Evolutionary conservation across 2,888 invertebrate genomes (phyloP).

Genomic region (Byasa hedistus): DNA sequence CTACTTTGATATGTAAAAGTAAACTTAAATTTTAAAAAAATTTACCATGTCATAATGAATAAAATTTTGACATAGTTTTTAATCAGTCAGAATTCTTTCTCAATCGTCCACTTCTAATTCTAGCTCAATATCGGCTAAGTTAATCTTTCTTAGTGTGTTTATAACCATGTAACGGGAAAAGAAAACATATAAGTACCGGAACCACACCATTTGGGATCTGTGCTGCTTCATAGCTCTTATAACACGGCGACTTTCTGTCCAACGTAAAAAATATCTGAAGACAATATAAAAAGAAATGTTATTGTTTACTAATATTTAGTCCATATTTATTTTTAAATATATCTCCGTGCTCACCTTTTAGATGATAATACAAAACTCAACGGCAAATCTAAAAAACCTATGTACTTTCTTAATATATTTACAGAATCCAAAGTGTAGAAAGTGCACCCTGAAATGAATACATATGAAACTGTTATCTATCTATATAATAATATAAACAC

Average conservation of each 20-base stretch:
- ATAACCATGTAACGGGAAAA: conserved; percentile 95
- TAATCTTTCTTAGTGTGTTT: conserved; percentile 90
- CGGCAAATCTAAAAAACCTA: conserved; percentile 90
- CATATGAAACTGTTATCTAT: neutral
- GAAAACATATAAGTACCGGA: conserved; percentile 90
- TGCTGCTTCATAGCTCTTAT: conserved; percentile 92
- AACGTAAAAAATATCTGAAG: conserved; percentile 83
- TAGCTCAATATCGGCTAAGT: conserved; percentile 86
- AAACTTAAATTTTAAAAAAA: neutral
- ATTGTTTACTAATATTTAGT: neutral
- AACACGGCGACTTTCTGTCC: conserved; percentile 80
- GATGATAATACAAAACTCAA: conserved; percentile 88
- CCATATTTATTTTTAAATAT: neutral
- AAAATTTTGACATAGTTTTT: neutral
- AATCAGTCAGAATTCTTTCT: conserved; percentile 20
- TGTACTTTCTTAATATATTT: conserved; percentile 92
- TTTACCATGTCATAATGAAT: neutral
- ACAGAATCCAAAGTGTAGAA: conserved; percentile 92
- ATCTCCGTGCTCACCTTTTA: conserved; percentile 81
- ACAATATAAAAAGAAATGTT: neutral
- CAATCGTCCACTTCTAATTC: conserved; percentile 85
- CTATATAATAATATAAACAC: neutral
- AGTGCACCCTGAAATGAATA: conserved; percentile 84
- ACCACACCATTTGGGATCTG: conserved; percentile 97
- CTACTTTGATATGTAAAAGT: conserved; percentile 1